These are phyloP conservation scores for Megathymus violae DNA, from an alignment of 1,140 invertebrate genomes.

Conservation along the genomic window DNA sequence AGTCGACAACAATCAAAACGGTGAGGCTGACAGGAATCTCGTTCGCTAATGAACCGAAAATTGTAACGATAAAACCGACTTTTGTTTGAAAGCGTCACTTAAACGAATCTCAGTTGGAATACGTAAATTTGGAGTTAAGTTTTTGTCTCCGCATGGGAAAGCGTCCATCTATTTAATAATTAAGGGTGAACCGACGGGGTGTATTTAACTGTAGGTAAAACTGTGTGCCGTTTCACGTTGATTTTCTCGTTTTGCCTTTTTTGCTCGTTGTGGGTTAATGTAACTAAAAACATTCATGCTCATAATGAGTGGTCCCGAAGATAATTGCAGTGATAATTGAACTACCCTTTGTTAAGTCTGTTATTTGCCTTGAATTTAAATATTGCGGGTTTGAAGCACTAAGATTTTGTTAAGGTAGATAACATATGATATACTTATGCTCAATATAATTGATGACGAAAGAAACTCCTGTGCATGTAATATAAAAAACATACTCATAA, in stretches of 20 bases:
- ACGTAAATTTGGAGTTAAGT: slow-evolving; percentile 25
- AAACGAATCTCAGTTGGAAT: slow-evolving; percentile 14
- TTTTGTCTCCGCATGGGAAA: slow-evolving; percentile 19
- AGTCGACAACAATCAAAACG: slow-evolving; percentile 12
- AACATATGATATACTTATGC: too few species aligned
- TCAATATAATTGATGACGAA: too few species aligned
- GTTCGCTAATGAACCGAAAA: slow-evolving; percentile 25
- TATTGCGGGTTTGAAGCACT: too few species aligned
- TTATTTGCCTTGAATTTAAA: neutral
- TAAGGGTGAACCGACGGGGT: slow-evolving; percentile 23
- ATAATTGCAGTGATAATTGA: neutral
- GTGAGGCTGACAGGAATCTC: neutral
- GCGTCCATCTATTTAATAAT: slow-evolving; percentile 31
- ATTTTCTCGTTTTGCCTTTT: slow-evolving; percentile 3
- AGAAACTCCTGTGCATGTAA: too few species aligned
- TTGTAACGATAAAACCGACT: slow-evolving; percentile 16
- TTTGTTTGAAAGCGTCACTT: slow-evolving; percentile 8
- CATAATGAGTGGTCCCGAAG: slow-evolving; percentile 13
- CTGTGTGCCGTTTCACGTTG: slow-evolving; percentile 11
- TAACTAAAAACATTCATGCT: slow-evolving; percentile 7
- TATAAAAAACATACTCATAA: too few species aligned
- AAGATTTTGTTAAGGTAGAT: too few species aligned
- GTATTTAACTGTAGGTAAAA: slow-evolving; percentile 19
- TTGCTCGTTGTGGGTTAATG: neutral
- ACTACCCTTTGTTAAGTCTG: neutral